Percentiles rank a stretch among this genome's conserved stretches.
Conservation (phyloP, 2,888 invertebrate genomes). For the Machimus rusticus region DNA sequence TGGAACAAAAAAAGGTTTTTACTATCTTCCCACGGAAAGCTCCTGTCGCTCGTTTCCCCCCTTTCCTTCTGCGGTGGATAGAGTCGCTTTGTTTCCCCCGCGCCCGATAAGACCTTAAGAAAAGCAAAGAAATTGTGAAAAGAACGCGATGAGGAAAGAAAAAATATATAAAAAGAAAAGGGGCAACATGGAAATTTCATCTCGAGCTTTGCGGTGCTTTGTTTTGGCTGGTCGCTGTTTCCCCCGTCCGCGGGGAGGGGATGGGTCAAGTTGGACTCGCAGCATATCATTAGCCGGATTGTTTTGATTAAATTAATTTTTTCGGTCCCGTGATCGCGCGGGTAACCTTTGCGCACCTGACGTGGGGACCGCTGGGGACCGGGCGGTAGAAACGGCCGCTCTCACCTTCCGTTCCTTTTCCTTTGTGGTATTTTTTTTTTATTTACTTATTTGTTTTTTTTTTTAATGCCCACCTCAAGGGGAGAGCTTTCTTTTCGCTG, state of each 20-base stretch:
- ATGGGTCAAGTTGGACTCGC: not conserved
- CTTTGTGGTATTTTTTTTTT: not conserved
- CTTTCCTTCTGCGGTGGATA: not conserved
- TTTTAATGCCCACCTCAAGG: not conserved
- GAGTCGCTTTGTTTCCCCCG: not conserved
- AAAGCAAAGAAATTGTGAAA: constrained; percentile 25
- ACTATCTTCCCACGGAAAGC: not conserved
- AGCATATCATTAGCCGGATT: constrained; percentile 3
- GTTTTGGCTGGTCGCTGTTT: not conserved
- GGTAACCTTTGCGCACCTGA: constrained; percentile 9
- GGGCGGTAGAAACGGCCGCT: not conserved
- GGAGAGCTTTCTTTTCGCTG: not conserved
- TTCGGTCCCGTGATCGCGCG: not conserved
- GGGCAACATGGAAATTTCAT: not conserved
- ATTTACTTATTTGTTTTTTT: not conserved
- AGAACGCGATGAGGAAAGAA: not conserved
- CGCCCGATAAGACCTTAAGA: not conserved
- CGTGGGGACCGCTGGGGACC: not conserved
- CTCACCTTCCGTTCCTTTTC: constrained; percentile 29
- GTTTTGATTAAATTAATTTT: constrained; percentile 38
- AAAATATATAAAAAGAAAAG: not conserved
- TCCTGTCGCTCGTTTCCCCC: not conserved
- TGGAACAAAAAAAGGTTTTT: not conserved
- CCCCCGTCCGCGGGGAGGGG: not conserved
- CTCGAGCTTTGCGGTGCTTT: constrained; percentile 1